These are phyloP conservation scores for Salmo trutta DNA, from an alignment of 2,797 vertebrate species.

Conservation along the genomic window DNA sequence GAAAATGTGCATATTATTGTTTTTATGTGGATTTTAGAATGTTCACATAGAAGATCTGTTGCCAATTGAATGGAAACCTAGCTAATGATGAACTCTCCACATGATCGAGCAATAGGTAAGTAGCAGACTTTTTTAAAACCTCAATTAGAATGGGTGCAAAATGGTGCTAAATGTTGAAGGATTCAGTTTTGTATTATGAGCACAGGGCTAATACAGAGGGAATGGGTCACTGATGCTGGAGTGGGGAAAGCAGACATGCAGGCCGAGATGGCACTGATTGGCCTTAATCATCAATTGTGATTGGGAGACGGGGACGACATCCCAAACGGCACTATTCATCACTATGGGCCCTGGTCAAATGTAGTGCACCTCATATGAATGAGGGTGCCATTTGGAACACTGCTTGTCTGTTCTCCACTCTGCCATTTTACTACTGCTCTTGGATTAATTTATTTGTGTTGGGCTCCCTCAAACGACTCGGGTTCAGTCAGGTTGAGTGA, in stretches of 20 bases:
- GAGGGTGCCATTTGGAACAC: background rate
- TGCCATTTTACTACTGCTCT: conserved; percentile 12
- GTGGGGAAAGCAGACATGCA: conserved; percentile 38
- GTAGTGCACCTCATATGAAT: no score
- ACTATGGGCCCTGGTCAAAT: no score
- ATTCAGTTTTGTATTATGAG: conserved; percentile 42
- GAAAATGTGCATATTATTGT: conserved; percentile 1
- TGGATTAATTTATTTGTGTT: no score
- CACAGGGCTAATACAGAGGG: conserved; percentile 48
- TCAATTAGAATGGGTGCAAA: conserved; percentile 34
- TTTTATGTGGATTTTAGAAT: conserved; percentile 42
- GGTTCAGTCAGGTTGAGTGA: background rate
- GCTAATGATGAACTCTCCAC: conserved; percentile 46
- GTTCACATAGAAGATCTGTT: no score
- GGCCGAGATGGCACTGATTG: conserved; percentile 61
- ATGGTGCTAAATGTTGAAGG: conserved; percentile 19
- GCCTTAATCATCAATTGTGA: conserved; percentile 61
- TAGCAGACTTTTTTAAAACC: conserved; percentile 51
- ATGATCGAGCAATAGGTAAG: conserved; percentile 55
- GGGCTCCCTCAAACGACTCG: background rate
- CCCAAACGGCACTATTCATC: no score
- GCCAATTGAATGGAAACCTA: no score
- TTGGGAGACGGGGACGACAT: conserved; percentile 52
- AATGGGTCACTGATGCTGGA: conserved; percentile 53
- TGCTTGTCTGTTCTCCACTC: conserved; percentile 18